phyloP scores from a whole-genome alignment of 2,113 vertebrate species.

The Dasyornis broadbenti region DNA sequence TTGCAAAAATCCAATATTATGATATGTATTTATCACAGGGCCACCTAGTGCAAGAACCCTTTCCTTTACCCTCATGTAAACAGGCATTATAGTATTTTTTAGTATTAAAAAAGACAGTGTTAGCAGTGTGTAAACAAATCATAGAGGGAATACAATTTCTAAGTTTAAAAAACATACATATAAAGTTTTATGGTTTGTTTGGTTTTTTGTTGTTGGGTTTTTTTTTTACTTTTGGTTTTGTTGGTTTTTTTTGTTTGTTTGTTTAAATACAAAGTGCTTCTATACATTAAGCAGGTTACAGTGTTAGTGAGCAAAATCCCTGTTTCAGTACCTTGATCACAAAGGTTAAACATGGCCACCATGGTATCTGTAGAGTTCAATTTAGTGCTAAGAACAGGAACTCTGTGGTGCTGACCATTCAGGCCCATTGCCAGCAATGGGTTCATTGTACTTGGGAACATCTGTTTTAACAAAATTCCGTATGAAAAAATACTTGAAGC shows the following conservation, averaged over 20 bases:
- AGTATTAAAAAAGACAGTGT: constrained; percentile 55
- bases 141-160: constrained; percentile 71
- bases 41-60: not conserved
- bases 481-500: constrained; percentile 50
- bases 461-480: constrained; percentile 52
- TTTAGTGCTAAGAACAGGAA: constrained; percentile 22
- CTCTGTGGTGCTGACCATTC: constrained; percentile 1
- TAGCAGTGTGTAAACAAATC: constrained; percentile 67
- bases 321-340: constrained; percentile 65
- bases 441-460: constrained; percentile 39
- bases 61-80: constrained; percentile 42
- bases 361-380: not conserved
- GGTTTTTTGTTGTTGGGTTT: constrained; percentile 25
- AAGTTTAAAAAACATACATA: constrained; percentile 69
- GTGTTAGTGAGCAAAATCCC: constrained; percentile 74
- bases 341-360: constrained; percentile 37
- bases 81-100: constrained; percentile 7
- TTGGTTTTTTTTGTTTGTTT: not conserved
- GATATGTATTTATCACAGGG: too few species aligned
- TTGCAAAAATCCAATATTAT: too few species aligned
- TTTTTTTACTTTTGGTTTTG: not conserved
- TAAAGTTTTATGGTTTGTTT: constrained; percentile 47
- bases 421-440: constrained; percentile 63
- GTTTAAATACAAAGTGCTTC: constrained; percentile 83
- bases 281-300: constrained; percentile 76